phyloP scores from a whole-genome alignment of 2,113 vertebrate genomes.

The Phylloscopus trochilus region DNA sequence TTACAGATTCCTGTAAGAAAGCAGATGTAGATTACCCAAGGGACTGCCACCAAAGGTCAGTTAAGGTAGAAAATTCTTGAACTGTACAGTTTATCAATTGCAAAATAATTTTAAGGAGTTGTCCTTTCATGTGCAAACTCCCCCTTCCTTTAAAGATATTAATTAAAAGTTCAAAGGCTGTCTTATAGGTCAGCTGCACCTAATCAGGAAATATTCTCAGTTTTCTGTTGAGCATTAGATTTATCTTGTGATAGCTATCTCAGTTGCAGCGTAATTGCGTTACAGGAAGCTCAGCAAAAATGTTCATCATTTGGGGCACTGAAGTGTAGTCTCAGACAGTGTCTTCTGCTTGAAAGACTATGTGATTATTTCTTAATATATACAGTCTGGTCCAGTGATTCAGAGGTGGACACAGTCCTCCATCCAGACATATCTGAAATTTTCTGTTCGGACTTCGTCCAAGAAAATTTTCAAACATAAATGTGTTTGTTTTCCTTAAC shows the following conservation, averaged over 20 bases:
- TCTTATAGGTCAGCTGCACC: background rate
- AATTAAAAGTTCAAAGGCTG: constrained; percentile 10
- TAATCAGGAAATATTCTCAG: background rate
- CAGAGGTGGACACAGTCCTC: background rate
- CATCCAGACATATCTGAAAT: background rate
- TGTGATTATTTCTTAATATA: background rate
- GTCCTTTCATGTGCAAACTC: background rate
- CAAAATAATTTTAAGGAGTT: background rate
- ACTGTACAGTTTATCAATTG: background rate
- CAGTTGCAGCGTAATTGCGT: background rate
- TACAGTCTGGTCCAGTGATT: background rate
- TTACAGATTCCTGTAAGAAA: background rate
- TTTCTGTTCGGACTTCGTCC: background rate
- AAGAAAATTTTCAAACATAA: background rate
- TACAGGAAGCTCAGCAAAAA: constrained; percentile 33
- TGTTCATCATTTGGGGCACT: background rate
- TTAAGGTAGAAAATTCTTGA: background rate
- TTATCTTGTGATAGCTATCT: background rate
- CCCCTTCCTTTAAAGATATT: background rate
- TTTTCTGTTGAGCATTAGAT: background rate
- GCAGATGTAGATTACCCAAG: background rate
- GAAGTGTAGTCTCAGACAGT: background rate
- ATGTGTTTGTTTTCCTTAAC: background rate
- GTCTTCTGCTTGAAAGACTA: background rate
- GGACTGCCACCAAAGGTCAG: background rate